Evolutionary conservation across 2,888 invertebrate genomes (phyloP), one percentile per base, ranked within the genome.

Genomic region (Leptinotarsa haldemani): DNA sequence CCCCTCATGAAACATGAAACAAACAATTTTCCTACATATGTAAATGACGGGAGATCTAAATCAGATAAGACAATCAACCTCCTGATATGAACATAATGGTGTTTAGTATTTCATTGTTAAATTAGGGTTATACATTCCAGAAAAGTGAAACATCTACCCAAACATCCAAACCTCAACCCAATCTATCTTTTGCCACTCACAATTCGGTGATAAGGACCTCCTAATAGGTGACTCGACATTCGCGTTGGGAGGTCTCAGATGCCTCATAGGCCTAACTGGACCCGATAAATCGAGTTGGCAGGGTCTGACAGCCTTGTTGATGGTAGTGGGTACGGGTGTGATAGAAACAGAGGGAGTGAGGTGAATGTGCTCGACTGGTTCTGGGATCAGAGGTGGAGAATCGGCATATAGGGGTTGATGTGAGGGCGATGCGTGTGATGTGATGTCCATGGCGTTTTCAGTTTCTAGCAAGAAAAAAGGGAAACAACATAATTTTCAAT

Each of bases 381-480:
- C 88, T 87, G 90, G 85, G 88, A 90, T 85, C 65, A 87, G 88
- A 87, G 84, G 90, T 85, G 84, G 86, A 78, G 85, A 79, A 82
- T 84, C 83, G 86, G 86, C 82, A 86, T 86, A 81, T 86, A 85
- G 82, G 83, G 84, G 80, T n/a, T 61, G 61, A 7, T 61, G 30
- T 25, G 70, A 16, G 64, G 61, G 67, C 61, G 70, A 40, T 30
- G 64, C 30, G 52, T 53, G 70, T 47, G 70, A 40, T 48, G 70
- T 65, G 20, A 70, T 18, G 70, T 64, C 64, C 40, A 65, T 56
- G 56, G 56, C 56, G 56, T 40, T 56, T 68, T 22, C 56, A 20
- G 40, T 46, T 47, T 68, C 68, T 68, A 40, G 40, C 18, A 20
- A 46, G 67, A 46, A 67, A 67, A 67, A 66, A 16, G 66, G 16